Evolutionary conservation across 2,888 invertebrate genomes (phyloP).

Genomic region (Chloroclystis v-ata): DNA sequence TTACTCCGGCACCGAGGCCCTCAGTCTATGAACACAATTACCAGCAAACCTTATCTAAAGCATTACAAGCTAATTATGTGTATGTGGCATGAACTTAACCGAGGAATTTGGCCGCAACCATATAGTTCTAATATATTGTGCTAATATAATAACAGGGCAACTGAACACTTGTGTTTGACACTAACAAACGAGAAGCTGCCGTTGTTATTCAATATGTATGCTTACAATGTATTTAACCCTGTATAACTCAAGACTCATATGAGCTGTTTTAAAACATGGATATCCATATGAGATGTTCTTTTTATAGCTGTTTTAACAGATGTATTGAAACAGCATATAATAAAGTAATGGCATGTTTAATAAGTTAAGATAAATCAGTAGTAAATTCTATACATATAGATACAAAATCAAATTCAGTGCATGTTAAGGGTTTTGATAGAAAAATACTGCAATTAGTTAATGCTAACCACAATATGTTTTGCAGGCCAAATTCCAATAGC

Average conservation of each 20-base stretch:
- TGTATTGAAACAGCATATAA: too few species aligned
- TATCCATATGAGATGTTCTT: too few species aligned
- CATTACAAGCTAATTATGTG: constrained; percentile 75
- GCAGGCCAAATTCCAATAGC: constrained; percentile 57
- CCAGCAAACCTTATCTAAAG: constrained; percentile 76
- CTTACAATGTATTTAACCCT: background rate
- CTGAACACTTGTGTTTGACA: background rate
- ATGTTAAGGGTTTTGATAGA: too few species aligned
- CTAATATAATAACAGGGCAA: background rate
- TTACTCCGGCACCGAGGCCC: constrained; percentile 36
- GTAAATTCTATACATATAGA: too few species aligned
- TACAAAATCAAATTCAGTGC: too few species aligned
- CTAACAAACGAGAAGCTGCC: constrained; percentile 1
- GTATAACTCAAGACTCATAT: too few species aligned
- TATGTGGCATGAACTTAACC: constrained; percentile 72
- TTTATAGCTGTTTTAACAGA: too few species aligned
- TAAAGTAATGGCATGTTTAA: too few species aligned
- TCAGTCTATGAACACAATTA: constrained; percentile 77
- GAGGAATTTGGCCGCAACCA: constrained; percentile 59
- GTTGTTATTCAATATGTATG: background rate
- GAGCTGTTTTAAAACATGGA: background rate
- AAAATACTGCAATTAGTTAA: constrained; percentile 8
- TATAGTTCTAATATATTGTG: constrained; percentile 34
- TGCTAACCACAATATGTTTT: constrained; percentile 42
- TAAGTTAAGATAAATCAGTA: too few species aligned